A percentile compares a stretch with the other conserved stretches of the same genome.
phyloP scores from a whole-genome alignment of 2,113 vertebrate genomes.

The Rhinopomastus cyanomelas region DNA sequence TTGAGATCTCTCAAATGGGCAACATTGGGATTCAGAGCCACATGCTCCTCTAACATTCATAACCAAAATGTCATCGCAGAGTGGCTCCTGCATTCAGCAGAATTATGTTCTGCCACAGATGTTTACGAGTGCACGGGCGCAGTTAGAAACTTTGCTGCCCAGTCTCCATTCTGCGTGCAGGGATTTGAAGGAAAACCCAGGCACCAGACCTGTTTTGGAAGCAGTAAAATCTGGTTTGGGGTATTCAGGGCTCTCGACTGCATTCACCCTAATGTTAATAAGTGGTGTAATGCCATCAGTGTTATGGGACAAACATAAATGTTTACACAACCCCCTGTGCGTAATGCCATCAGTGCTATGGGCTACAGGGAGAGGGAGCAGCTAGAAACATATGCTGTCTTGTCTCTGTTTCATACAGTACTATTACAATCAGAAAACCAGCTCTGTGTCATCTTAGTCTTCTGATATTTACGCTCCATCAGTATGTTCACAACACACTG shows the following conservation, averaged over 20 bases:
- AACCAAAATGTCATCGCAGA: constrained; percentile 46
- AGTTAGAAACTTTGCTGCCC: constrained; percentile 48
- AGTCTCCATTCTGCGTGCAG: constrained; percentile 25
- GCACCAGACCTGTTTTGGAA: constrained; percentile 10
- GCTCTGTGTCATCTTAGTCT: constrained; percentile 6
- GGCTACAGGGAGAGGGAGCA: neutral
- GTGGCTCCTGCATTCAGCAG: constrained; percentile 20
- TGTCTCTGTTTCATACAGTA: constrained; percentile 17
- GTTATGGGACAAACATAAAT: neutral
- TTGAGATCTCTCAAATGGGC: neutral
- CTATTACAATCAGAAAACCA: neutral
- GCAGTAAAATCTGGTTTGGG: constrained; percentile 40
- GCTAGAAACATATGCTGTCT: constrained; percentile 46
- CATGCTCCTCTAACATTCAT: constrained; percentile 5
- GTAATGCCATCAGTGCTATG: neutral
- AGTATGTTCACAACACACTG: neutral
- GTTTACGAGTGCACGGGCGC: constrained; percentile 43
- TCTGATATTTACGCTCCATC: constrained; percentile 4
- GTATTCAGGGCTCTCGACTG: constrained; percentile 39
- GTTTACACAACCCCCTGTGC: no score
- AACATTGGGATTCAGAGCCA: constrained; percentile 31
- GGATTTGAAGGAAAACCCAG: constrained; percentile 55
- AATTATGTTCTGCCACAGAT: constrained; percentile 44
- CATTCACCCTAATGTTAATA: constrained; percentile 28
- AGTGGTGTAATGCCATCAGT: constrained; percentile 6